Evolutionary conservation across 1,140 invertebrate genomes (phyloP), one percentile per base, ranked within the genome.

Genomic region (Propsilocerus akamusi): DNA sequence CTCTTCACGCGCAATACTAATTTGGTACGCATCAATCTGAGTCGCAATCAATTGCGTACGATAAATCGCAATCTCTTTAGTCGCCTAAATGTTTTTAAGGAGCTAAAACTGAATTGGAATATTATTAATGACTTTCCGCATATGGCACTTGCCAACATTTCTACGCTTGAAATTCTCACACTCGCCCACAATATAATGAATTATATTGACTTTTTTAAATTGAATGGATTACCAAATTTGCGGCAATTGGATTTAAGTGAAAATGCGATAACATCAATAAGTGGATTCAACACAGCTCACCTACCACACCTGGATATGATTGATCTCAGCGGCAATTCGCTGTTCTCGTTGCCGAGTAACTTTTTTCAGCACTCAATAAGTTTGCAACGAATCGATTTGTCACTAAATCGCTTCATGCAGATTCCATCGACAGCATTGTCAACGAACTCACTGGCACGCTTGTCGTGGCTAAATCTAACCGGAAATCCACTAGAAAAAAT

Each of bases 371-470:
- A 83, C 59, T 79, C 79, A 37, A 64, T 75, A 51, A 70, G 76
- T 54, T 58, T 94, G 26, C 74, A 80, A 52, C 72, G 78, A 30
- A 73, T 93, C 1, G 83, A 90, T 61, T 63, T 93, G 22, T 83
- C 86, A 0, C 72, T 72, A 48, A 94, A 94, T 68, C 73, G 76
- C 41, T 86, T 94, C 52, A 73, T 76, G 50, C 77, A 86, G 58
- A 81, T 92, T 49, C 88, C 88, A 2, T 83, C 81, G 10, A 75
- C 79, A 1, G 79, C 83, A 0, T 59, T 92, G 11, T 83, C 86
- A 1, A 79, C 83, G 49, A 72, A 76, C 23, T 80, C 83, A 30
- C 65, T 88, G 12, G 79, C 82, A 0, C 72, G 74, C 3, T 58
- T 92, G 0, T 73, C 72, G 2, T 81, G 78, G 70, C 63, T 94